These are phyloP conservation scores for Pristionchus arcanus DNA, from an alignment of 2,888 invertebrate genomes.

Conservation along the genomic window DNA sequence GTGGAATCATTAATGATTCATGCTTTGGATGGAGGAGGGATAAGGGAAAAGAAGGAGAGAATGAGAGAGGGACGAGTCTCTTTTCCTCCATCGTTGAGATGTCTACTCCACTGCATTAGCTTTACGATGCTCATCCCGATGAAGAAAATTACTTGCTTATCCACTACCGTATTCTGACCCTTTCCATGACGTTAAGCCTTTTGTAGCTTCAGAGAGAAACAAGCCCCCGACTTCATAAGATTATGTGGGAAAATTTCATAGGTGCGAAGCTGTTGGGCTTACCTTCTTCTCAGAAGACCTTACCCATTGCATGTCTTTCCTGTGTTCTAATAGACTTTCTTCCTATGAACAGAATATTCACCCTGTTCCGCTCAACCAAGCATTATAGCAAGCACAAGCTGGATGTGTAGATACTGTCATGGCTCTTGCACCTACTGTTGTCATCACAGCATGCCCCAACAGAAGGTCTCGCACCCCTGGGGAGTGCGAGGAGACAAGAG, in stretches of 20 bases:
- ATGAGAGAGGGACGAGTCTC: conserved; percentile 3
- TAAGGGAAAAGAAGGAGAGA: background rate
- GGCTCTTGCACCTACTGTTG: background rate
- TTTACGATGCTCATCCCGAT: conserved; percentile 24
- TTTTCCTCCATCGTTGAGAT: background rate
- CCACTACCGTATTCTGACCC: background rate
- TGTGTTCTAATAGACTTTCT: too few species aligned
- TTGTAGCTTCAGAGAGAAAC: too few species aligned
- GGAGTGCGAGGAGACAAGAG: background rate
- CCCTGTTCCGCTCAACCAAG: too few species aligned
- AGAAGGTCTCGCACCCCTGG: background rate
- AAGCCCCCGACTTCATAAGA: too few species aligned
- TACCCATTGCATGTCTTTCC: too few species aligned
- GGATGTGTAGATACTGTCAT: too few species aligned
- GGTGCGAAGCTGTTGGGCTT: too few species aligned
- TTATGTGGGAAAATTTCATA: background rate
- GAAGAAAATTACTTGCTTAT: background rate
- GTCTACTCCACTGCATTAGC: conserved; percentile 44
- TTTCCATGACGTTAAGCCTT: too few species aligned
- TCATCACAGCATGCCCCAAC: conserved; percentile 25
- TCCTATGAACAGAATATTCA: too few species aligned
- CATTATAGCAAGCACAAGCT: too few species aligned
- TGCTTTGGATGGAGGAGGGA: background rate
- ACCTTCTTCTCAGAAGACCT: too few species aligned
- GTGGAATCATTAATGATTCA: conserved; percentile 48